Conservation (phyloP, 2,797 vertebrate genomes). For the Naso thynnoides region DNA sequence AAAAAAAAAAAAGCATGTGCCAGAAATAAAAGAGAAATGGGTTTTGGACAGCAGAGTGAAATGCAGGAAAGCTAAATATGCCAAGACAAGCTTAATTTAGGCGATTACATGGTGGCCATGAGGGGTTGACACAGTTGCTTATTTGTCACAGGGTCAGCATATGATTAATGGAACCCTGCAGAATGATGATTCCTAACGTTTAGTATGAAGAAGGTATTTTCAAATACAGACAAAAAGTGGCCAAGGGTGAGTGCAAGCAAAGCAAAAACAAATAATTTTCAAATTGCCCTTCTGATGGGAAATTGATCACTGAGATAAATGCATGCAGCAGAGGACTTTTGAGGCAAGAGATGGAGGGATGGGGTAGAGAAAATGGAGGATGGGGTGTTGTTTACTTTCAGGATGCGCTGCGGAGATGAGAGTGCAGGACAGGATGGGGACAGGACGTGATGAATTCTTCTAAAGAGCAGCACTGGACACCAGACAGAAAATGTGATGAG, state of each 20-base stretch:
- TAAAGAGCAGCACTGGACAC: constrained; percentile 71
- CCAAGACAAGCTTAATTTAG: constrained; percentile 76
- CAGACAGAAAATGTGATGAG: constrained; percentile 77
- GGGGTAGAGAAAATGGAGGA: constrained; percentile 28
- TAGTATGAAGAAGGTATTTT: constrained; percentile 15
- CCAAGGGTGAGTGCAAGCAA: background rate
- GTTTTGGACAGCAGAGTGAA: constrained; percentile 47
- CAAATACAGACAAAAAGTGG: constrained; percentile 44
- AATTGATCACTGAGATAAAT: constrained; percentile 74
- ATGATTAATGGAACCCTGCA: constrained; percentile 71
- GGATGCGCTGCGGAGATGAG: constrained; percentile 49
- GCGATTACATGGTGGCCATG: constrained; percentile 67
- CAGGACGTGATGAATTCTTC: constrained; percentile 66
- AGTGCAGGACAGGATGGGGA: constrained; percentile 52
- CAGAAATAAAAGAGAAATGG: constrained; percentile 40
- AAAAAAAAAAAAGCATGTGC: constrained; percentile 24
- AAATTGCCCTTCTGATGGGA: constrained; percentile 57
- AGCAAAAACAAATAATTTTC: constrained; percentile 48
- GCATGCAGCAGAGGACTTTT: constrained; percentile 46
- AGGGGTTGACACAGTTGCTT: constrained; percentile 57
- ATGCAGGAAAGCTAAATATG: constrained; percentile 67
- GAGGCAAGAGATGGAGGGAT: constrained; percentile 44
- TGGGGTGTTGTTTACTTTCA: constrained; percentile 64
- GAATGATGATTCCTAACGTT: constrained; percentile 66
- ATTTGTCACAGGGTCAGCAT: constrained; percentile 51